These are phyloP conservation scores for Carapus acus DNA, from an alignment of 2,797 vertebrate genomes.

Conservation along the genomic window DNA sequence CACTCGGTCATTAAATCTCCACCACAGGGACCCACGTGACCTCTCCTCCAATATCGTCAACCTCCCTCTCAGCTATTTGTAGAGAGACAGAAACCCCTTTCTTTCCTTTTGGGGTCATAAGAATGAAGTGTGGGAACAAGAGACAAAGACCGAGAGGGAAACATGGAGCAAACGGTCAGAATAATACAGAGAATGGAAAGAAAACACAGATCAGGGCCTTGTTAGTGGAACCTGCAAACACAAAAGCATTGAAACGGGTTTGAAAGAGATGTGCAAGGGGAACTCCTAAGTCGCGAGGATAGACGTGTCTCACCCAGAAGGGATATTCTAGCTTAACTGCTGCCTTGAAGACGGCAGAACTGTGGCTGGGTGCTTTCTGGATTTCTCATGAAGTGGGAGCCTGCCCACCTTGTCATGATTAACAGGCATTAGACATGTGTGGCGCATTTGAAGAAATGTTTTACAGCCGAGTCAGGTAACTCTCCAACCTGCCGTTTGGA, in stretches of 20 bases:
- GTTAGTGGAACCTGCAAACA: constrained; percentile 21
- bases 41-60: constrained; percentile 18
- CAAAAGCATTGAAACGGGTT: not conserved
- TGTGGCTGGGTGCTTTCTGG: constrained; percentile 21
- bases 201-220: constrained; percentile 29
- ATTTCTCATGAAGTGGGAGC: constrained; percentile 37
- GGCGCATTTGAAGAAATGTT: constrained; percentile 39
- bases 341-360: constrained; percentile 30
- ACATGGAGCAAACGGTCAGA: constrained; percentile 17
- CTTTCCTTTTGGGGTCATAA: constrained; percentile 45
- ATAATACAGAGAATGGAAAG: constrained; percentile 10
- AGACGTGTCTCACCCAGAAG: constrained; percentile 26
- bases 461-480: constrained; percentile 32
- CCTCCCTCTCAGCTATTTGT: constrained; percentile 49
- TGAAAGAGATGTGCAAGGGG: constrained; percentile 5
- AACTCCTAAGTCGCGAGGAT: constrained; percentile 29
- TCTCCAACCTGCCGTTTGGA: constrained; percentile 33
- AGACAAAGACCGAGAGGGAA: constrained; percentile 18
- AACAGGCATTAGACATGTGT: constrained; percentile 48
- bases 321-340: constrained; percentile 45
- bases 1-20: constrained; percentile 42
- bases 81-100: constrained; percentile 32
- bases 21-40: constrained; percentile 48
- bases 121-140: constrained; percentile 55
- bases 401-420: constrained; percentile 51